These are phyloP conservation scores for Macrocentrus cingulum DNA, from an alignment of 1,140 invertebrate genomes.

Conservation along the genomic window DNA sequence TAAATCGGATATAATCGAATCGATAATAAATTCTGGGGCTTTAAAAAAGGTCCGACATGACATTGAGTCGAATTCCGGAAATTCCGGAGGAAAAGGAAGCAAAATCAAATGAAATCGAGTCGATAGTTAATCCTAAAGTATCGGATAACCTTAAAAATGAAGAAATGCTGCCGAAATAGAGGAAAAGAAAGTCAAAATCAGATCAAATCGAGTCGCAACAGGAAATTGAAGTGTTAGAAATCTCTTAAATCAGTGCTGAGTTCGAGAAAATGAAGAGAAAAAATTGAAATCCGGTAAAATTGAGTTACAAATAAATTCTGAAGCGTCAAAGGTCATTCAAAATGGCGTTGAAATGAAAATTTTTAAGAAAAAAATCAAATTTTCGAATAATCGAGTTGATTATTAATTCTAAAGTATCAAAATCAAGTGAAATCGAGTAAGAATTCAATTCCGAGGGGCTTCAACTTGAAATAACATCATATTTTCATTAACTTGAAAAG, in stretches of 20 bases:
- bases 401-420: no score
- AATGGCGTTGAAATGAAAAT: no score
- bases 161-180: slow-evolving; percentile 1
- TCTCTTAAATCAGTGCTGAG: background rate
- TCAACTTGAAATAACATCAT: no score
- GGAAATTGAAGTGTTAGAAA: background rate
- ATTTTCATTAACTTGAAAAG: no score
- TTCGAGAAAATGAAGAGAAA: background rate
- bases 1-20: background rate
- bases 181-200: no score
- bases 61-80: background rate
- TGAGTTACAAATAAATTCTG: no score
- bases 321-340: no score
- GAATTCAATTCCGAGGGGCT: no score
- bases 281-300: background rate
- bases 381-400: no score
- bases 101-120: background rate
- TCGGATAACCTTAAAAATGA: background rate
- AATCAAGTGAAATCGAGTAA: no score
- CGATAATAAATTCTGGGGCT: background rate
- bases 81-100: slow-evolving; percentile 6
- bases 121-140: slow-evolving; percentile 10
- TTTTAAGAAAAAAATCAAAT: no score
- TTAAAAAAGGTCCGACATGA: background rate
- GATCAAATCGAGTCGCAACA: background rate